Evolutionary conservation across 2,113 vertebrate species (phyloP), one percentile per base, ranked within the genome.

Genomic region (Microcebus murinus): DNA sequence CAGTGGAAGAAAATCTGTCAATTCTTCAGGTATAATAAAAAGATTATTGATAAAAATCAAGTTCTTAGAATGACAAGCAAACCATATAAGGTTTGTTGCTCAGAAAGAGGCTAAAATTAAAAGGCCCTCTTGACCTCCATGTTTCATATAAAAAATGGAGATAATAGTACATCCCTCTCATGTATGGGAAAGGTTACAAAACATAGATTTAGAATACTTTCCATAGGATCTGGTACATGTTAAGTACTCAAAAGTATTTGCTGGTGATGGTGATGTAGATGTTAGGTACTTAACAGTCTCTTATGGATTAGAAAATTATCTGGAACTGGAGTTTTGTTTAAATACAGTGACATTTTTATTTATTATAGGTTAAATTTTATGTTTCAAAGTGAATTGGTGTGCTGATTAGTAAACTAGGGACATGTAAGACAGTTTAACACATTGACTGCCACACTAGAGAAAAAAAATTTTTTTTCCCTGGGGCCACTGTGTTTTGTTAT

Each of bases 21-120:
- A 89, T 74, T 95, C 31, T 36, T 63, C 18, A 61, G 20, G 11
- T 87, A 0, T 55, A 85, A 50, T 85, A 42, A 76, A 77, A 12
- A 59, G 29, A 65, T 18, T 82, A 48, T 68, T 91, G 31, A 86
- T 88, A 70, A 67, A 87, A 83, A 74, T 39, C 13, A 87, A 8
- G 55, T 71, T 61, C 61, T 95, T 77, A 31, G n/a, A 89, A 61
- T 79, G 73, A 45, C 6, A 89, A 29, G 29, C 48, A 76, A 93
- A 13, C n/a, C 25, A 93, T 9, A 50, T 91, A 39, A 93, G n/a
- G n/a, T 89, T 85, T 92, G 18, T 89, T 76, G 48, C 34, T 95
- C 13, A 90, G n/a, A n/a, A 70, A 82, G 50, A 96, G 9, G 14
- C 12, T 48, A 68, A 10, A 10, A 63, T 34, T 45, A 34, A 36